phyloP scores from a whole-genome alignment of 2,113 vertebrate genomes.

The Sceloporus tristichus region DNA sequence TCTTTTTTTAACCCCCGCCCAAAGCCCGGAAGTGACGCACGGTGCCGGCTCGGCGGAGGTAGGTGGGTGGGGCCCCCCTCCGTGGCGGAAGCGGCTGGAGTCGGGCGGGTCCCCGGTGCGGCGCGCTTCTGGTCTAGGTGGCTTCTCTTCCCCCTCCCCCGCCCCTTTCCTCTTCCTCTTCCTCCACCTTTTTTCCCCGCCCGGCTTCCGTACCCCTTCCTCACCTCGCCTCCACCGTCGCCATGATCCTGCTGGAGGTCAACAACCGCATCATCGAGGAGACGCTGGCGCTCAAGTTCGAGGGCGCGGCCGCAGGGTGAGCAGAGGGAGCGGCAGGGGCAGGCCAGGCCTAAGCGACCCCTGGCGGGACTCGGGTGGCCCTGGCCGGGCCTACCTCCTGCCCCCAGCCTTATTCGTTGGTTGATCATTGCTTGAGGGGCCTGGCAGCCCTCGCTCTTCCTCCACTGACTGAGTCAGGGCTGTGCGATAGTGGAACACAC shows the following conservation, averaged over 20 bases:
- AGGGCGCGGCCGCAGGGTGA: conserved; percentile 94
- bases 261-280: conserved; percentile 98
- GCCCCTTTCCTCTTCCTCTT: conserved; percentile 52
- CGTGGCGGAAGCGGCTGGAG: conserved; percentile 60
- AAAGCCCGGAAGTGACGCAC: conserved; percentile 60
- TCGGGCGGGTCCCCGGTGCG: conserved; percentile 74
- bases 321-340: not conserved
- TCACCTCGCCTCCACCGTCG: conserved; percentile 67
- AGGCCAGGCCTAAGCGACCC: too few relatives aligned
- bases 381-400: not conserved
- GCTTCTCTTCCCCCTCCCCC: conserved; percentile 67
- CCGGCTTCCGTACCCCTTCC: conserved; percentile 31
- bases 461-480: not conserved
- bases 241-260: conserved; percentile 98
- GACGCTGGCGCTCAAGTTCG: conserved; percentile 93
- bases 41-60: conserved; percentile 43
- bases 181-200: conserved; percentile 43
- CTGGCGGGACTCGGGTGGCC: not conserved
- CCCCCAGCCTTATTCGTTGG: too few relatives aligned
- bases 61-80: conserved; percentile 52
- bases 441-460: not conserved
- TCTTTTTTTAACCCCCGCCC: too few relatives aligned
- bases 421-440: too few relatives aligned
- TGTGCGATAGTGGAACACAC: not conserved
- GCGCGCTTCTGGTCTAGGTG: conserved; percentile 55